These are phyloP conservation scores for Agonopterix arenella DNA, from an alignment of 2,888 invertebrate genomes.

Conservation along the genomic window DNA sequence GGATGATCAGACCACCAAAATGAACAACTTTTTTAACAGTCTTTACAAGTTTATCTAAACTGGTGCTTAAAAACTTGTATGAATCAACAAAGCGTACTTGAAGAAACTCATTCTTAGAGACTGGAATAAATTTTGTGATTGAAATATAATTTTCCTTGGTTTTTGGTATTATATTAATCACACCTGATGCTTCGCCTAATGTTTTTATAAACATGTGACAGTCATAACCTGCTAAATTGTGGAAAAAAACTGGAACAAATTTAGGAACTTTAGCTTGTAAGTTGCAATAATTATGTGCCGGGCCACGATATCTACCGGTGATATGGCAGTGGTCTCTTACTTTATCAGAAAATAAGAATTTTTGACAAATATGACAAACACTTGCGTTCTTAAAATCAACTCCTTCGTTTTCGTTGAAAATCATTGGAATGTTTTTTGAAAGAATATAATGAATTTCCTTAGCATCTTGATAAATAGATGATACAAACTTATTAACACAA, in stretches of 20 bases:
- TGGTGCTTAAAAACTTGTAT: background rate
- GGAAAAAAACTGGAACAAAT: slow-evolving; percentile 5
- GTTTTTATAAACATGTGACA: background rate
- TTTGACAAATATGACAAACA: background rate
- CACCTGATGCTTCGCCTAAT: background rate
- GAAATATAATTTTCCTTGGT: slow-evolving; percentile 30
- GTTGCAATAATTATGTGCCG: slow-evolving; percentile 3
- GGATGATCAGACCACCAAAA: background rate
- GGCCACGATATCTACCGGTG: slow-evolving; percentile 3
- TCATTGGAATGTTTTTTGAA: background rate
- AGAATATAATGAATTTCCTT: no score
- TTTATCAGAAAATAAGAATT: background rate
- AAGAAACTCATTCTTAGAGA: background rate
- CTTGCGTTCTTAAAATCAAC: background rate
- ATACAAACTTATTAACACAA: no score
- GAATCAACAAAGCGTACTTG: slow-evolving; percentile 11
- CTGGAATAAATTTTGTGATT: slow-evolving; percentile 20
- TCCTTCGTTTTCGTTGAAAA: background rate
- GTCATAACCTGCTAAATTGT: slow-evolving; percentile 5
- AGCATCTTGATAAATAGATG: no score
- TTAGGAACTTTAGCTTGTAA: background rate
- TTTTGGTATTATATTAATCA: slow-evolving; percentile 10
- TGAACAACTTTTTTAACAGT: slow-evolving; percentile 4
- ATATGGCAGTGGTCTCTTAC: slow-evolving; percentile 5
- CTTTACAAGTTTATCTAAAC: slow-evolving; percentile 1